A percentile compares a stretch with the other conserved stretches of the same genome.
Conservation (phyloP, 1,140 invertebrate genomes). For the Drosophila arawakana region DNA sequence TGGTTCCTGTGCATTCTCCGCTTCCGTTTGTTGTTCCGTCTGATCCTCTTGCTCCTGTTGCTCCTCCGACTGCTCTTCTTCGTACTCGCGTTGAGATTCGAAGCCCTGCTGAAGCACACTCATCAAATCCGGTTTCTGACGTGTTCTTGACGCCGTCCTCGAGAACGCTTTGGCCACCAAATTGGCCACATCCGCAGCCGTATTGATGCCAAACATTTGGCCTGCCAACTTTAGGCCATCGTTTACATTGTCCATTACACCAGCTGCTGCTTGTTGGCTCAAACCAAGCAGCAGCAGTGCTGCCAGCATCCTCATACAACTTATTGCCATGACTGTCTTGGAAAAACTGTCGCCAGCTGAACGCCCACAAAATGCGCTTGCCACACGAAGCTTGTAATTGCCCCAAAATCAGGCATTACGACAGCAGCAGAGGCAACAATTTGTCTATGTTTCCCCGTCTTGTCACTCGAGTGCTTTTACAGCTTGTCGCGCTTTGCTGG, state of each 20-base stretch:
- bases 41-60: conserved; percentile 10
- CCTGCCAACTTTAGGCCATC: conserved; percentile 88
- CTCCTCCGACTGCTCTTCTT: conserved; percentile 11
- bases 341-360: conserved; percentile 55
- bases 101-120: conserved; percentile 60
- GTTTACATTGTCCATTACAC: conserved; percentile 87
- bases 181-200: conserved; percentile 85
- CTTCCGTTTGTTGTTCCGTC: conserved; percentile 38
- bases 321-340: conserved; percentile 53
- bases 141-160: conserved; percentile 7
- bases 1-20: conserved; percentile 66
- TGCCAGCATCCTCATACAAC: conserved; percentile 40
- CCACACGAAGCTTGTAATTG: conserved; percentile 70
- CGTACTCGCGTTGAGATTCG: conserved; percentile 14
- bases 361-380: conserved; percentile 21
- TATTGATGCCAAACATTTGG: conserved; percentile 86
- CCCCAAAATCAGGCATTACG: conserved; percentile 47
- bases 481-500: conserved; percentile 66
- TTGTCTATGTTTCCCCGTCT: conserved; percentile 35
- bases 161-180: conserved; percentile 85
- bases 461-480: conserved; percentile 77
- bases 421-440: conserved; percentile 53
- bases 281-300: conserved; percentile 43
- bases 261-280: conserved; percentile 54
- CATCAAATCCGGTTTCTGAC: conserved; percentile 58